These are phyloP conservation scores for Selene dorsalis DNA, from an alignment of 2,797 vertebrate genomes.

Conservation along the genomic window DNA sequence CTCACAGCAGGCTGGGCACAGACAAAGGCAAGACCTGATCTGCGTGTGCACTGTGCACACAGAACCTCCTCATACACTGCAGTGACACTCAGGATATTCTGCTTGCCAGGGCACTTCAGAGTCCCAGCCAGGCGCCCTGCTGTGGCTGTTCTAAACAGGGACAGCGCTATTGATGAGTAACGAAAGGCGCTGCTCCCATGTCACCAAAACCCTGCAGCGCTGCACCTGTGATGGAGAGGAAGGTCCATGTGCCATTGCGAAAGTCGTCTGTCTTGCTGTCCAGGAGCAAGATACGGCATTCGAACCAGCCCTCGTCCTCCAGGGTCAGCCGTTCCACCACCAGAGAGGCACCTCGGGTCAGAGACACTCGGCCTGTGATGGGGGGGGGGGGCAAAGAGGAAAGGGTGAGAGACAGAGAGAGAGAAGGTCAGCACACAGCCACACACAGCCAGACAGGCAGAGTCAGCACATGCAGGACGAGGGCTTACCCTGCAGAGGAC, in stretches of 20 bases:
- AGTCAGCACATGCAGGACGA: slow-evolving; percentile 62
- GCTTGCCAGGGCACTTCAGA: slow-evolving; percentile 43
- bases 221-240: slow-evolving; percentile 94
- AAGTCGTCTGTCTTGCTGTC: slow-evolving; percentile 92
- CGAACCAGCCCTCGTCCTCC: slow-evolving; percentile 98
- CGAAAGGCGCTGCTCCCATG: slow-evolving; percentile 33
- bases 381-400: slow-evolving; percentile 37
- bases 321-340: slow-evolving; percentile 88
- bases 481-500: slow-evolving; percentile 50
- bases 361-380: slow-evolving; percentile 88
- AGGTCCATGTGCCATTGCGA: slow-evolving; percentile 96
- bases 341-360: slow-evolving; percentile 91
- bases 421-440: slow-evolving; percentile 37
- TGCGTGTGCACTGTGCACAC: slow-evolving; percentile 31
- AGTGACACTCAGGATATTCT: slow-evolving; percentile 34
- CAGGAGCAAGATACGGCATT: slow-evolving; percentile 94
- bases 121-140: slow-evolving; percentile 54
- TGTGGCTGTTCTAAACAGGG: slow-evolving; percentile 64
- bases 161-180: slow-evolving; percentile 45
- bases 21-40: slow-evolving; percentile 41
- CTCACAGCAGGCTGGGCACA: slow-evolving; percentile 25
- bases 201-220: slow-evolving; percentile 59
- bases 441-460: slow-evolving; percentile 64
- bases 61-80: slow-evolving; percentile 33
- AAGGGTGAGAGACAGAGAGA: slow-evolving; percentile 24